phyloP scores from a whole-genome alignment of 1,140 invertebrate genomes.

The Portunus trituberculatus region DNA sequence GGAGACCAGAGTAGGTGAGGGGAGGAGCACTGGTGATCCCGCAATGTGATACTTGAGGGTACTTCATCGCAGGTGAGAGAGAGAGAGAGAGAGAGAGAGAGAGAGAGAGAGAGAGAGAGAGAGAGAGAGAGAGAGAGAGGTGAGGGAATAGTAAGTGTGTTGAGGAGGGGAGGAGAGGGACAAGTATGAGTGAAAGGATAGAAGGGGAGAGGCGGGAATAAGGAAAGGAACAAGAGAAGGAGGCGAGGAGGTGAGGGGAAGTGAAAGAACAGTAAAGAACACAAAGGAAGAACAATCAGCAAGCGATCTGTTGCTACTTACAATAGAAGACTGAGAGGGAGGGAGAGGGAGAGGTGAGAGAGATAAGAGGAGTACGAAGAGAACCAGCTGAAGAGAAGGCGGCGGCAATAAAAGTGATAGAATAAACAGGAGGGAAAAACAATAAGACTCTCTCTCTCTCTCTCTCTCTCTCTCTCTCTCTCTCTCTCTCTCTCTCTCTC shows the following conservation, averaged over 20 bases:
- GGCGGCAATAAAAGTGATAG: background rate
- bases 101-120: background rate
- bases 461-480: too few species aligned
- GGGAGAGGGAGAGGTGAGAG: slow-evolving; percentile 6
- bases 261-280: background rate
- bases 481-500: too few species aligned
- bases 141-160: background rate
- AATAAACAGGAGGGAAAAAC: background rate
- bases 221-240: background rate
- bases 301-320: too few species aligned
- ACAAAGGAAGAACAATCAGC: too few species aligned
- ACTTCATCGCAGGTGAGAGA: too few species aligned
- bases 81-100: background rate
- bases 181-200: background rate
- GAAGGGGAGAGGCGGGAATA: background rate
- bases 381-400: too few species aligned
- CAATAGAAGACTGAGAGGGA: background rate
- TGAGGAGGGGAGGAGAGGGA: background rate
- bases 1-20: too few species aligned
- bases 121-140: background rate
- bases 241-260: background rate
- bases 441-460: background rate
- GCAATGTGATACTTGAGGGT: too few species aligned
- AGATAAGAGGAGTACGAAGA: background rate
- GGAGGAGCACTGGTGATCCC: too few species aligned